Evolutionary conservation across 2,113 vertebrate genomes (phyloP).

Genomic region (Chloroceryle aenea): DNA sequence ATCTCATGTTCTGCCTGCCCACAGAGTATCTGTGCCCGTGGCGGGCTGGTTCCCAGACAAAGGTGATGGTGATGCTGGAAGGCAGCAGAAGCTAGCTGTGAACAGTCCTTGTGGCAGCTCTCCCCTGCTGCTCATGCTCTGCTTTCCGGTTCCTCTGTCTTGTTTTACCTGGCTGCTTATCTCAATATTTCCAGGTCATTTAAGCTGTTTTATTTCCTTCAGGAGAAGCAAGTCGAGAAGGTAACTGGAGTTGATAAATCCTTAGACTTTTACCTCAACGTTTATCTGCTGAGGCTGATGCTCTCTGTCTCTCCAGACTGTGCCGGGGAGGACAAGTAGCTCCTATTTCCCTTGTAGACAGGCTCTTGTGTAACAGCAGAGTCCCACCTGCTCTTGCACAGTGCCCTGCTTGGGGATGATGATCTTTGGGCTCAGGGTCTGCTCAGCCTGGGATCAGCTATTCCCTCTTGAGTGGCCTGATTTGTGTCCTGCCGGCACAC

Average conservation of each 20-base stretch:
- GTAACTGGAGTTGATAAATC: not conserved
- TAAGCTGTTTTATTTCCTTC: not conserved
- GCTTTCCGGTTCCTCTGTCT: not conserved
- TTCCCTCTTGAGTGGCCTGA: not conserved
- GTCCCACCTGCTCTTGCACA: not conserved
- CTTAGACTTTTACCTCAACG: not conserved
- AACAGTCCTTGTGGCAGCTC: not conserved
- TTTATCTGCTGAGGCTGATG: not conserved
- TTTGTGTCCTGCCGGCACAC: not conserved
- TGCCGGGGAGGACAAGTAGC: not conserved
- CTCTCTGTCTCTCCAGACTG: not conserved
- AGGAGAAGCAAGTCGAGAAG: not conserved
- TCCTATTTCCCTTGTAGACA: not conserved
- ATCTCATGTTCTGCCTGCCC: too few species aligned
- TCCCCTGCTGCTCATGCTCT: not conserved
- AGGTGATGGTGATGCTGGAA: not conserved
- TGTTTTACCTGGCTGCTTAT: not conserved
- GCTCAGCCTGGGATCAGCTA: not conserved
- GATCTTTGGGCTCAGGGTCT: not conserved
- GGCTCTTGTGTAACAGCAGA: not conserved
- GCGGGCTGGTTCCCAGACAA: not conserved
- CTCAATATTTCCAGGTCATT: not conserved
- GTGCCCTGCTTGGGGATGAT: not conserved
- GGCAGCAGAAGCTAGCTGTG: not conserved
- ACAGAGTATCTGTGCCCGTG: rapidly evolving